A percentile compares a stretch with the other conserved stretches of the same genome.
These are phyloP conservation scores for Cygnus buccinator DNA, from an alignment of 2,113 vertebrate genomes.

Conservation along the genomic window DNA sequence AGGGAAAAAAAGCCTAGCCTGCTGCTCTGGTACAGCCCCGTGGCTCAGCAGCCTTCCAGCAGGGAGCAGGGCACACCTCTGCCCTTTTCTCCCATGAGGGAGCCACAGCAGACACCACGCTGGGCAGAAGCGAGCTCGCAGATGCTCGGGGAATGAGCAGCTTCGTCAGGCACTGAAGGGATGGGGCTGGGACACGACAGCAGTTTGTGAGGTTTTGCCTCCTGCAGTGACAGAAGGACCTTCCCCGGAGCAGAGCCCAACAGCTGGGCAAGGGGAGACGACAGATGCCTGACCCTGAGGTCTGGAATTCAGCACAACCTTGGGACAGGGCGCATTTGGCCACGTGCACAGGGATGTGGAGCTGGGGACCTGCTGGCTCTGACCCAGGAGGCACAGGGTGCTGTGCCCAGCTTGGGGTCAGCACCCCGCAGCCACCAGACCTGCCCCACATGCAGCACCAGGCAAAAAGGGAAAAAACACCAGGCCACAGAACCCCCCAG, in stretches of 20 bases:
- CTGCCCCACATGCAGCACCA: not conserved
- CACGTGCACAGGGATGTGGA: not conserved
- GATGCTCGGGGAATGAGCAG: not conserved
- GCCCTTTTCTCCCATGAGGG: not conserved
- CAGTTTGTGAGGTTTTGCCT: not conserved
- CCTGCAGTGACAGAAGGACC: not conserved
- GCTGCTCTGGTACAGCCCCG: not conserved
- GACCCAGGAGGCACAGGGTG: not conserved
- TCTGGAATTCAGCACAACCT: not conserved
- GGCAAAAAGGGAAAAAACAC: not conserved
- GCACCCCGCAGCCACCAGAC: not conserved
- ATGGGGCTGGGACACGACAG: not conserved
- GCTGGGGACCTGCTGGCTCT: not conserved
- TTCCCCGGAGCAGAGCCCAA: not conserved
- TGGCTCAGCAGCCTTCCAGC: no score
- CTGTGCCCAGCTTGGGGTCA: not conserved
- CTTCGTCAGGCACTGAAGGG: not conserved
- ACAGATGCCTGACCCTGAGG: fast-evolving
- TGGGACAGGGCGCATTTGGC: not conserved
- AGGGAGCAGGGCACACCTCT: not conserved
- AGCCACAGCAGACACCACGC: not conserved
- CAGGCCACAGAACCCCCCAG: not conserved
- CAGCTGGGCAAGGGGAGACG: not conserved
- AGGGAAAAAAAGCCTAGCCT: no score
- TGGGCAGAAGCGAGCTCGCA: fast-evolving